These are phyloP conservation scores for Harpalus rubripes DNA, from an alignment of 2,888 invertebrate species.

Conservation along the genomic window DNA sequence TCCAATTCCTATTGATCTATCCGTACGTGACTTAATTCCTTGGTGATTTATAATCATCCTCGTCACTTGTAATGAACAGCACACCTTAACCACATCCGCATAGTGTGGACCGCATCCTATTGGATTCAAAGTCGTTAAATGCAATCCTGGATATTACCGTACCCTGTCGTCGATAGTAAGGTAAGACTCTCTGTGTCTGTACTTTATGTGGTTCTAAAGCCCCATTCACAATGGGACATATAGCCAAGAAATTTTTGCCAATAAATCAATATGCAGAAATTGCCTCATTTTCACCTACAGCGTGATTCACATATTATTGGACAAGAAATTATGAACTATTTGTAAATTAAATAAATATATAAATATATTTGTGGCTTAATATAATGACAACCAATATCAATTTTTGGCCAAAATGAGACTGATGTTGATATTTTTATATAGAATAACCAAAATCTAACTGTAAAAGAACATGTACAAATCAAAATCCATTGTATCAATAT, in stretches of 20 bases:
- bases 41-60: conserved; percentile 58
- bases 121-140: conserved; percentile 58
- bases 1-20: conserved; percentile 56
- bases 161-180: conserved; percentile 8
- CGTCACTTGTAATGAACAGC: conserved; percentile 60
- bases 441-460: too few species aligned
- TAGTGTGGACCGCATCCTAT: conserved; percentile 43
- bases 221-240: background rate
- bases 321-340: too few species aligned
- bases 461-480: too few species aligned
- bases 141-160: conserved; percentile 52
- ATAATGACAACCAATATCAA: too few species aligned
- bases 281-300: background rate
- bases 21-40: conserved; percentile 57
- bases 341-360: too few species aligned
- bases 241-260: background rate
- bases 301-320: background rate
- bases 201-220: conserved; percentile 25
- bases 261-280: background rate
- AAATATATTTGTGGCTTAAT: too few species aligned
- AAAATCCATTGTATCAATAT: too few species aligned
- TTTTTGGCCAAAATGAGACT: too few species aligned
- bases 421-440: too few species aligned
- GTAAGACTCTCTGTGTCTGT: background rate
- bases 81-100: conserved; percentile 55